Percentiles rank a stretch among this genome's conserved stretches.
phyloP scores from a whole-genome alignment of 2,113 vertebrate species.

The Gobius niger region DNA sequence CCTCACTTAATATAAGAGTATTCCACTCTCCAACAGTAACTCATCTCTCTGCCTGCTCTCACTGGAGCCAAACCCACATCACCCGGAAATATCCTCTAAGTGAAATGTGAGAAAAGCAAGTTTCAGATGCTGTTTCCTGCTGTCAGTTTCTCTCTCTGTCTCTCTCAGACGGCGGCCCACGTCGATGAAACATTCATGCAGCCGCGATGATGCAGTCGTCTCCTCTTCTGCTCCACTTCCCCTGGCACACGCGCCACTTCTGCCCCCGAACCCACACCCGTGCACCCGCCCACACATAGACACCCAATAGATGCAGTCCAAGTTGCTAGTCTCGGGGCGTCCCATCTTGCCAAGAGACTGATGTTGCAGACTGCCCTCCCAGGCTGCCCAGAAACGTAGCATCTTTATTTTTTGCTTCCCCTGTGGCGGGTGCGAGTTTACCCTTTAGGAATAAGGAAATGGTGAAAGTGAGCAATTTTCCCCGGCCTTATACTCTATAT shows the following conservation, averaged over 20 bases:
- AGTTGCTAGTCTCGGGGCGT: not conserved
- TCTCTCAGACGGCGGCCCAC: slow-evolving; percentile 26
- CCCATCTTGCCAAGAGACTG: slow-evolving; percentile 28
- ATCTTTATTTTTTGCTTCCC: slow-evolving; percentile 31
- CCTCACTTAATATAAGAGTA: not conserved
- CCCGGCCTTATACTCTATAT: not conserved
- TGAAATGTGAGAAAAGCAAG: not conserved
- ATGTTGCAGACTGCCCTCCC: slow-evolving; percentile 34
- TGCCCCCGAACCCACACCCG: slow-evolving; percentile 28
- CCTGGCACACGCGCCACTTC: slow-evolving; percentile 44
- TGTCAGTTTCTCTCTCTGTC: slow-evolving; percentile 10
- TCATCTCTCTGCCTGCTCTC: not conserved
- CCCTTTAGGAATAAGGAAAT: slow-evolving; percentile 12
- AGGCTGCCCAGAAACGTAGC: slow-evolving; percentile 21
- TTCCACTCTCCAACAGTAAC: not conserved
- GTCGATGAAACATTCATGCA: slow-evolving; percentile 64
- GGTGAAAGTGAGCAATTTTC: slow-evolving; percentile 12
- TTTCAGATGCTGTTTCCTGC: slow-evolving; percentile 17
- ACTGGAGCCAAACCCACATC: not conserved
- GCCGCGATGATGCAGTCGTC: slow-evolving; percentile 55
- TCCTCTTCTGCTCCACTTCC: slow-evolving; percentile 68
- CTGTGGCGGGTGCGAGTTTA: not conserved
- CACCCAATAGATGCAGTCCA: slow-evolving; percentile 52
- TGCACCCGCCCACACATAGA: slow-evolving; percentile 14
- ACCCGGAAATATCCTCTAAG: slow-evolving; percentile 8